Evolutionary conservation across 2,797 vertebrate species (phyloP).

Genomic region (Enteromius fasciolatus): DNA sequence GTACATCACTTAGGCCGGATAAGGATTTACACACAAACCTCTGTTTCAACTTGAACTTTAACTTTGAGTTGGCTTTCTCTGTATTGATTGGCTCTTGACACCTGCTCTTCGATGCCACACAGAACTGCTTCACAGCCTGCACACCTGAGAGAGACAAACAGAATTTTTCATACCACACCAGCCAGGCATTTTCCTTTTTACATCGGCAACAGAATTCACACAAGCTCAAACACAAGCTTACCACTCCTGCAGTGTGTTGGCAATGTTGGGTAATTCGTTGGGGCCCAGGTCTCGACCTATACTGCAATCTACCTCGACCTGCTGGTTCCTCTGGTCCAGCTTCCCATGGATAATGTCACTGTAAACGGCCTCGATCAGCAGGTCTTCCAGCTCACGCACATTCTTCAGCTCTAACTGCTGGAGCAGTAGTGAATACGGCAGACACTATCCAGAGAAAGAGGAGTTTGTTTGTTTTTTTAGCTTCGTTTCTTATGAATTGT

Average conservation of each 20-base stretch:
- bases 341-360: constrained; percentile 99
- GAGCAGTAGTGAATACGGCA: constrained; percentile 96
- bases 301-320: constrained; percentile 98
- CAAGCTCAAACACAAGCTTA: constrained; percentile 61
- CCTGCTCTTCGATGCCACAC: constrained; percentile 94
- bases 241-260: constrained; percentile 98
- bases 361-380: constrained; percentile 97
- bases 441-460: constrained; percentile 82
- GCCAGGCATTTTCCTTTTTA: background rate
- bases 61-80: constrained; percentile 94
- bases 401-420: constrained; percentile 98
- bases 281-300: constrained; percentile 96
- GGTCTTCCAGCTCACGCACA: constrained; percentile 95
- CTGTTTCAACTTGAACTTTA: constrained; percentile 96
- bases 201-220: background rate
- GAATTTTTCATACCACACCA: background rate
- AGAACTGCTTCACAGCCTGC: constrained; percentile 92
- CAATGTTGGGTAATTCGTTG: constrained; percentile 95
- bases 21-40: constrained; percentile 76
- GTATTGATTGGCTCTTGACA: constrained; percentile 93
- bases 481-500: background rate
- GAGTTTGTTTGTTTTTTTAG: background rate
- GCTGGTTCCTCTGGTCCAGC: constrained; percentile 96
- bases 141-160: constrained; percentile 79
- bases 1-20: background rate